Base-by-base conservation (phyloP, 2,113 vertebrate species). In the Chaetorhynchus papuensis region DNA sequence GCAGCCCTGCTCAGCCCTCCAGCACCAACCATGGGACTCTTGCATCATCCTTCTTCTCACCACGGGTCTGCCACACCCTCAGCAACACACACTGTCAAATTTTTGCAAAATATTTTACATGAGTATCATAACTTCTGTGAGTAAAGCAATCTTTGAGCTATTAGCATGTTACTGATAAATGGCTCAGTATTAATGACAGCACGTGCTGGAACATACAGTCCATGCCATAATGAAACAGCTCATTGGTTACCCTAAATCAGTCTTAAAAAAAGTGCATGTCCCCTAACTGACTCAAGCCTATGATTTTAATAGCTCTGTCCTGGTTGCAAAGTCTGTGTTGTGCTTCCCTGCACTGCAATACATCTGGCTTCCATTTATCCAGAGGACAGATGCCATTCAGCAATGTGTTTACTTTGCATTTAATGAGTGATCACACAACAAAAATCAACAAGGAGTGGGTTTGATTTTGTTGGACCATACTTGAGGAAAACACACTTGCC, bases 321-420 rank as follows among this genome's bases (percentile, higher is more conserved):
- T 80, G 71, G 54, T 74, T 63, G 53, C 50, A 83, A 91, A 93
- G 59, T 50, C 54, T 84, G 13, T 2, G 1, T 31, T 57, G 49
- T 57, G 41, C 89, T 87, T 77, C 27, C 83, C 75, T 45, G 68
- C 50, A 12, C 70, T 42, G 82, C 59, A 53, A 59, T 53, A 39
- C 78, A 39, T 65, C 91, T 95, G 90, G 57, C 87, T 81, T 80
- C 79, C 1, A 0, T 74, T 83, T 83, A 77, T 72, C 83, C 70
- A 39, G 59, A 54, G 84, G 74, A 94, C 91, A 93, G 94, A 53
- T 91, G 82, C 52, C 87, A 50, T 35, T 85, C 93, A 83, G 87
- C 59, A 18, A 7, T 53, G 39, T 28, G 45, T 93, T 94, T 94
- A 57, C 69, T 82, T 72, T 93, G 78, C 75, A 72, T 85, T 72